A percentile compares a stretch with the other conserved stretches of the same genome.
Evolutionary conservation across 2,113 vertebrate genomes (phyloP).

Genomic region (Carlito syrichta): DNA sequence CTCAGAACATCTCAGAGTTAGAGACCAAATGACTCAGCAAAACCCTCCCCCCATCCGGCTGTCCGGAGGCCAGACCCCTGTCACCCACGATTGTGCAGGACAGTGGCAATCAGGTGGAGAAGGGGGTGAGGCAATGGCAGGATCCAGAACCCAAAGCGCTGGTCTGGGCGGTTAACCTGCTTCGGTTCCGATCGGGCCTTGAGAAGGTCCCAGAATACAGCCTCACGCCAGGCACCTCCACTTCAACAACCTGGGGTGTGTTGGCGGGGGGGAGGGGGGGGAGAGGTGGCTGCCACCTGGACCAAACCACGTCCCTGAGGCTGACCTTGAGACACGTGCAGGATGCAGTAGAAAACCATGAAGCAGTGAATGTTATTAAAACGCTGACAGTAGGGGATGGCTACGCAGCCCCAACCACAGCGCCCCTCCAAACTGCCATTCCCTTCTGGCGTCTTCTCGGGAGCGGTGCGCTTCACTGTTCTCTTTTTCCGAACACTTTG

Average conservation of each 20-base stretch:
- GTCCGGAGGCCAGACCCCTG: background rate
- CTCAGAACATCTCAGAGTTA: background rate
- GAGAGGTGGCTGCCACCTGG: no score
- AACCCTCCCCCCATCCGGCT: background rate
- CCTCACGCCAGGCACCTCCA: no score
- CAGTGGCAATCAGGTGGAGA: background rate
- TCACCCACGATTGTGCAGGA: no score
- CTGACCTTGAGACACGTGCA: constrained; percentile 81
- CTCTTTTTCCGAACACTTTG: fast-evolving
- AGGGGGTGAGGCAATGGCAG: background rate
- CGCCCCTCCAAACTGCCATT: background rate
- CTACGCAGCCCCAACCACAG: constrained; percentile 56
- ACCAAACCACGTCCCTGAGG: fast-evolving
- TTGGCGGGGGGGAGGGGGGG: no score
- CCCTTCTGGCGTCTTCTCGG: fast-evolving
- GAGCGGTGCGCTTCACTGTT: fast-evolving
- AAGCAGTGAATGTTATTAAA: constrained; percentile 81
- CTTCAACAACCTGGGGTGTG: no score
- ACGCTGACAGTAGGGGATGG: constrained; percentile 57
- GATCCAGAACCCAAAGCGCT: fast-evolving
- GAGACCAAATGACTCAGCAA: background rate
- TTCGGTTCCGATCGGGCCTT: fast-evolving
- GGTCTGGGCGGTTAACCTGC: background rate
- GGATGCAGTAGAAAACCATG: constrained; percentile 70
- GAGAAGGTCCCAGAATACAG: fast-evolving